phyloP scores from a whole-genome alignment of 2,113 vertebrate species.

The Baryphthengus martii region DNA sequence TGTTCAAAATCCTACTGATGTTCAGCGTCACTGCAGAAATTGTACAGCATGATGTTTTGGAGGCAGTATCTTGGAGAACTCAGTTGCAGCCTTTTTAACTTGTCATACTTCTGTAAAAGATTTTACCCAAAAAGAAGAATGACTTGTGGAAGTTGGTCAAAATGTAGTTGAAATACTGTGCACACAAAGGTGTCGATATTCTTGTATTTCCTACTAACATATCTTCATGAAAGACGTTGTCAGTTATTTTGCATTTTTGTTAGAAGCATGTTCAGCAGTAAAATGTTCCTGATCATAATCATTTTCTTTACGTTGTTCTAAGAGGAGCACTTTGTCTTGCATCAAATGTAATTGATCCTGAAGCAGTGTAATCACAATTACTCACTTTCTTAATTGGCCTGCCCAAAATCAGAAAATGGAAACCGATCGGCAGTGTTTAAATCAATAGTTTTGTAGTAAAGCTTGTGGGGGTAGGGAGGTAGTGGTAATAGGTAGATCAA shows the following conservation, averaged over 20 bases:
- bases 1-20: background rate
- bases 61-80: background rate
- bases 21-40: background rate
- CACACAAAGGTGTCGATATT: background rate
- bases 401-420: conserved; percentile 94
- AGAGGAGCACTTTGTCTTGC: conserved; percentile 82
- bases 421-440: conserved; percentile 86
- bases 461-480: conserved; percentile 80
- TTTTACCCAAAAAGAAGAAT: background rate
- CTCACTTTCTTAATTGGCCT: conserved; percentile 98
- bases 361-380: conserved; percentile 96
- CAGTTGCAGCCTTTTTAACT: background rate
- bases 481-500: conserved; percentile 87
- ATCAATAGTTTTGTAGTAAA: conserved; percentile 95
- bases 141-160: background rate
- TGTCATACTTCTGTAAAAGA: background rate
- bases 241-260: conserved; percentile 54
- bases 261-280: conserved; percentile 30
- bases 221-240: background rate
- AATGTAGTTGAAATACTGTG: background rate
- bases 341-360: conserved; percentile 92
- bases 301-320: conserved; percentile 71
- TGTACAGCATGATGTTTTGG: background rate
- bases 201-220: background rate
- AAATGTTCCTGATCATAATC: conserved; percentile 70